Evolutionary conservation across 1,140 invertebrate genomes (phyloP), one percentile per base, ranked within the genome.

Genomic region (Rhopalosiphum maidis): DNA sequence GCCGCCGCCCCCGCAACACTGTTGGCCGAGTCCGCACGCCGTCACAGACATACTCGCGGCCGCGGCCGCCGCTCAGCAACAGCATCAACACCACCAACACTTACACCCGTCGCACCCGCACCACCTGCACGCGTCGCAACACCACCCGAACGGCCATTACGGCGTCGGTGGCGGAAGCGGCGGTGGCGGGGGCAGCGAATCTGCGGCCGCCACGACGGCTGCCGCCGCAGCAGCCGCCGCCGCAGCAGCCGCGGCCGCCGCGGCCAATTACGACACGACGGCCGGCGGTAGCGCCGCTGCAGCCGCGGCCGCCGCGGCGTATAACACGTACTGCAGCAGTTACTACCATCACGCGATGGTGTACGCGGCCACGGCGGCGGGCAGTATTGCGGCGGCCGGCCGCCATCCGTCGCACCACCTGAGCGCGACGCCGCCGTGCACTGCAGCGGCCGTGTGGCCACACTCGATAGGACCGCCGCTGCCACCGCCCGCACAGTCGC

Each of bases 21-120:
- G 94, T 95, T 96, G 96, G 96, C 96, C 96, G 54, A 96, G 95
- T 94, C 96, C 97, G 35, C 97, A 97, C 94, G 96, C 97, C 3
- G 97, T 97, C 9, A 96, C 96, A 93, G 97, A 97, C 94, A 97
- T 97, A 94, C 95, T 97, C 94, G 96, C 94, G 94, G 94, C 94
- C 23, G 89, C 88, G 2, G 89, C 88, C 37, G 68, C 88, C 0
- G 88, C 37, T 15, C 86, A 77, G 86, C 77, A 91, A 37, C 94
- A 46, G 41, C 90, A 90, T 15, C 93, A 85, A 7, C 90, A 92
- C 23, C 77, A 85, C 23, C 91, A 51, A 11, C 91, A 83, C 9
- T 37, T 54, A 6, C 68, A 48, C 22, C 77, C 48, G 48, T 43
- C 37, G 37, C 37, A 37, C 37, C 37, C 68, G 68, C 90, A 82